These are phyloP conservation scores for Myopa testacea DNA, from an alignment of 2,888 invertebrate species.

Conservation along the genomic window DNA sequence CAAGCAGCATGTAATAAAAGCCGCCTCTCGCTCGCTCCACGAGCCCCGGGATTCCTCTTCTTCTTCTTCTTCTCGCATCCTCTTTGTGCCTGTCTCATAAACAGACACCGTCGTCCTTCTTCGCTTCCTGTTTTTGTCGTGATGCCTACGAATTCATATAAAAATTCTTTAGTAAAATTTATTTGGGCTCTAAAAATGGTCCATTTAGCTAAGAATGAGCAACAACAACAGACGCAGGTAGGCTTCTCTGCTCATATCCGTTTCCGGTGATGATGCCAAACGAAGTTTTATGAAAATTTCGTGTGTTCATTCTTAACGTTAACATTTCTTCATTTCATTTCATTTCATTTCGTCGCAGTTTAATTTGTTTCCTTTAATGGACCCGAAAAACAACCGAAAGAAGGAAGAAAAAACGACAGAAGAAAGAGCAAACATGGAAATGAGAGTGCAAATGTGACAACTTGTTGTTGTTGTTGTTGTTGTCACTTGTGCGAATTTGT, in stretches of 20 bases:
- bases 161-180: slow-evolving; percentile 31
- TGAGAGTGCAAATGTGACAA: slow-evolving; percentile 23
- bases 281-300: background rate
- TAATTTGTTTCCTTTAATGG: slow-evolving; percentile 25
- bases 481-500: slow-evolving; percentile 6
- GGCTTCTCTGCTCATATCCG: slow-evolving; percentile 24
- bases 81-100: slow-evolving; percentile 1
- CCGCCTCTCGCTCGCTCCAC: background rate
- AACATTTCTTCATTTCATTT: slow-evolving; percentile 28
- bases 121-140: background rate
- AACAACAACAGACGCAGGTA: background rate
- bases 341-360: slow-evolving; percentile 17
- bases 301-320: background rate
- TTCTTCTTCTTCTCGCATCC: background rate
- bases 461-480: slow-evolving; percentile 30
- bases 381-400: background rate
- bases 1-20: slow-evolving; percentile 25
- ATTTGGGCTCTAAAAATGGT: slow-evolving; percentile 33
- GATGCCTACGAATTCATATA: background rate
- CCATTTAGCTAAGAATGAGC: slow-evolving; percentile 25
- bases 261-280: slow-evolving; percentile 33
- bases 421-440: background rate
- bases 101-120: background rate
- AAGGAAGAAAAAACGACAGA: slow-evolving; percentile 3
- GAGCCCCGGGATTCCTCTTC: background rate